Base-by-base conservation (phyloP, 2,113 vertebrate genomes). In the Corvus moneduloides region DNA sequence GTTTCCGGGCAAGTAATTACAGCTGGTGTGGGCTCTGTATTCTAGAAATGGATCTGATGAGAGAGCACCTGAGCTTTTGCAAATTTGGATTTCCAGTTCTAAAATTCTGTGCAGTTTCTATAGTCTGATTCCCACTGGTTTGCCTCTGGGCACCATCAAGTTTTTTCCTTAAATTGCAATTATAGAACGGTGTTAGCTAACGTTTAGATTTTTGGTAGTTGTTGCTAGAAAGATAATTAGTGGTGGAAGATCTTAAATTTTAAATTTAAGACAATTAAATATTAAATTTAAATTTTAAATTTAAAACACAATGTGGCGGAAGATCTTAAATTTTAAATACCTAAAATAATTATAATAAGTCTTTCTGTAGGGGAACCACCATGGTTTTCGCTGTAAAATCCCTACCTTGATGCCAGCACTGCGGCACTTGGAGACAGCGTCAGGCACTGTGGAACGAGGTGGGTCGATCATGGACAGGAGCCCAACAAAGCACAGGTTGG, bases 391-490 rank as follows among this genome's bases (percentile, higher is more conserved):
- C 4, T 39, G 84, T n/a, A 5, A n/a, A 43, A 58, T 16, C 44
- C 96, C 49, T 77, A 98, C 98, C 98, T 98, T 98, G 94, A 98
- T 98, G 16, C 98, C 98, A 13, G 98, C 98, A 24, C 98, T 98
- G 67, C 98, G 98, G 68, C 98, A 98, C 43, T 98, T 98, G 13
- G 97, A 93, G 77, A 98, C 98, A 2, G 98, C 98, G 1, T 98
- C 98, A 4, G 98, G 98, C 64, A 98, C 98, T 0, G 98, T 98
- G 82, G 98, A 98, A 7, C 98, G 98, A 27, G 98, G 98, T 0
- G 98, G 98, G 58, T 98, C 98, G 2, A 98, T 98, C 98, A 98
- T 97, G 5, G 98, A 98, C 33, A 98, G 62, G 30, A 98, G 98
- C 28, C 98, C 98, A 63, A 98, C 96, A 48, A 98, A 98, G 81